phyloP scores from a whole-genome alignment of 2,888 invertebrate genomes.

The Cenopis cana region DNA sequence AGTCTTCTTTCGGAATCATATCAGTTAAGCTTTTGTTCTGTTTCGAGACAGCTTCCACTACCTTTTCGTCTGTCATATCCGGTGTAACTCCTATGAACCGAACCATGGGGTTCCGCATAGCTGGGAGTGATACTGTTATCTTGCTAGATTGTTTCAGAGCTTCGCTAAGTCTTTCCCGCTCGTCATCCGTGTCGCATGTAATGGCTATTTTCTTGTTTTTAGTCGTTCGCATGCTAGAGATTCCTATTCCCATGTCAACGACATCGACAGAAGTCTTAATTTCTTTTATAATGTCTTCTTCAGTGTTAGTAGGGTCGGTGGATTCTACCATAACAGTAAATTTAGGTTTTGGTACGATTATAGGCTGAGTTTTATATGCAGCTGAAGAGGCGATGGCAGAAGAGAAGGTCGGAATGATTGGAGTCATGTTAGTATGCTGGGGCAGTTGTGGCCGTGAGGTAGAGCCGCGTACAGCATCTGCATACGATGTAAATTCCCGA shows the following conservation, averaged over 20 bases:
- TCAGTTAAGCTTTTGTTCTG: background rate
- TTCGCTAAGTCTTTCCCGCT: background rate
- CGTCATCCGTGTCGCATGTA: conserved; percentile 1
- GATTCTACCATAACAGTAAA: background rate
- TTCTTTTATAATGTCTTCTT: background rate
- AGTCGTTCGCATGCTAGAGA: background rate
- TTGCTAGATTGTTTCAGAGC: background rate
- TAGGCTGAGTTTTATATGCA: background rate
- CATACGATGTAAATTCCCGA: background rate
- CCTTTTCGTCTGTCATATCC: background rate
- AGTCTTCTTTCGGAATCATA: background rate
- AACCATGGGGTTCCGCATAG: background rate
- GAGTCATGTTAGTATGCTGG: background rate
- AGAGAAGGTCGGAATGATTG: background rate
- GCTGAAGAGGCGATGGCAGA: background rate
- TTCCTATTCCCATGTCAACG: conserved; percentile 1
- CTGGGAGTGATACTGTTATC: background rate
- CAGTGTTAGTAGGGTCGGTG: background rate
- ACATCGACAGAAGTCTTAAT: conserved; percentile 2
- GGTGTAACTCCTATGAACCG: background rate
- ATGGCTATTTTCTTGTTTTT: conserved; percentile 7
- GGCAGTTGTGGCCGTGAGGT: background rate
- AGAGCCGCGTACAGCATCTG: background rate
- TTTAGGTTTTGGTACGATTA: background rate
- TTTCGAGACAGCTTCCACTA: background rate